These are phyloP conservation scores for Elegia similella DNA, from an alignment of 2,888 invertebrate species.

Conservation along the genomic window DNA sequence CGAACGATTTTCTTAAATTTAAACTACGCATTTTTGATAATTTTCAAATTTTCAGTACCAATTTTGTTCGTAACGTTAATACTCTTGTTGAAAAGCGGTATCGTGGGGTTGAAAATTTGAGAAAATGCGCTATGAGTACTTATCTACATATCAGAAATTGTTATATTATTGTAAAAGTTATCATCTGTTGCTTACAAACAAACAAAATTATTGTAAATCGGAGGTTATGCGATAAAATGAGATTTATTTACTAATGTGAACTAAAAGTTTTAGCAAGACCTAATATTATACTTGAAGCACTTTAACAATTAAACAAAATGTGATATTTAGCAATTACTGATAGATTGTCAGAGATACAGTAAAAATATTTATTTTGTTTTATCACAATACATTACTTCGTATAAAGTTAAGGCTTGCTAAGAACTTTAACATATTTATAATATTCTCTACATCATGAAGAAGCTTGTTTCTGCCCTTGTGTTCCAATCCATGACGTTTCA, in stretches of 20 bases:
- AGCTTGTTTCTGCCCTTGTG: not conserved
- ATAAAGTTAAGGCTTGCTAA: constrained; percentile 26
- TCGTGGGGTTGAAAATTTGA: constrained; percentile 33
- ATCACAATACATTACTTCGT: constrained; percentile 5
- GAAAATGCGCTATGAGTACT: constrained; percentile 43
- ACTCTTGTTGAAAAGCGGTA: not conserved
- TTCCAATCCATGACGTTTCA: constrained; percentile 26
- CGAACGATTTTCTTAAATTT: constrained; percentile 14
- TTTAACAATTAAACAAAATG: not conserved
- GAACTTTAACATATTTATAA: constrained; percentile 23
- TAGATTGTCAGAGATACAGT: not conserved
- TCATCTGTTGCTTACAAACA: constrained; percentile 26
- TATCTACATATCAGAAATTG: constrained; percentile 46
- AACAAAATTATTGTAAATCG: constrained; percentile 41
- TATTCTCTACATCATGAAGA: constrained; percentile 7
- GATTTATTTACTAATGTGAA: constrained; percentile 31
- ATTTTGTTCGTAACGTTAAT: constrained; percentile 29
- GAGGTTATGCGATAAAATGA: constrained; percentile 25
- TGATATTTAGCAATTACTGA: constrained; percentile 12
- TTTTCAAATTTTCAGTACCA: constrained; percentile 26
- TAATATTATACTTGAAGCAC: constrained; percentile 37
- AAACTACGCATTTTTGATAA: constrained; percentile 33
- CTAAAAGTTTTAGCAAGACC: constrained; percentile 40
- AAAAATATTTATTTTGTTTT: constrained; percentile 1
- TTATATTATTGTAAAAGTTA: not conserved